A percentile compares a stretch with the other conserved stretches of the same genome.
These are phyloP conservation scores for Diorhabda elongata DNA, from an alignment of 1,140 invertebrate species.

Conservation along the genomic window DNA sequence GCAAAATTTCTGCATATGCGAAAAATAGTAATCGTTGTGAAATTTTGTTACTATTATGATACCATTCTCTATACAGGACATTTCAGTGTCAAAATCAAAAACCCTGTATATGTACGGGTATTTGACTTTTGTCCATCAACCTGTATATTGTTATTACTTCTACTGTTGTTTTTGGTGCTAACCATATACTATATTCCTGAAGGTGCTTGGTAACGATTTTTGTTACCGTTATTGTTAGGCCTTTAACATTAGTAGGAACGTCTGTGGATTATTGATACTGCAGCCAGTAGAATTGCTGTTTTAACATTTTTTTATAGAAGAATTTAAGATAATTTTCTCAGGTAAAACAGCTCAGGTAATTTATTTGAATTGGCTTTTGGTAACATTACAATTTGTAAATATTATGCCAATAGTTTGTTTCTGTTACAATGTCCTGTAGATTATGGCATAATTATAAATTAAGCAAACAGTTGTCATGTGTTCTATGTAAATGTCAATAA, in stretches of 20 bases:
- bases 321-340: slow-evolving; percentile 34
- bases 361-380: slow-evolving; percentile 16
- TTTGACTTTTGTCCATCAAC: background rate
- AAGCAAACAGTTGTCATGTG: slow-evolving; percentile 16
- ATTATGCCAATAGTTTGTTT: background rate
- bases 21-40: background rate
- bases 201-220: slow-evolving; percentile 17
- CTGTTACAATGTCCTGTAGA: slow-evolving; percentile 19
- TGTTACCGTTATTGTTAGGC: slow-evolving; percentile 14
- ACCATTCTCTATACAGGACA: slow-evolving; percentile 2
- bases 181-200: slow-evolving; percentile 16
- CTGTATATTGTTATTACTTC: slow-evolving; percentile 17
- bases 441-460: slow-evolving; percentile 19
- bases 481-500: slow-evolving; percentile 13
- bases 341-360: slow-evolving; percentile 45
- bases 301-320: too few species aligned
- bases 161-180: slow-evolving; percentile 20
- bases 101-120: background rate
- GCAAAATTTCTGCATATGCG: background rate
- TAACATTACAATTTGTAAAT: slow-evolving; percentile 20
- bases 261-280: slow-evolving; percentile 9
- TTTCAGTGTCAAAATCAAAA: background rate
- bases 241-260: slow-evolving; percentile 11
- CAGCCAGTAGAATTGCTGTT: background rate
- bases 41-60: background rate